Conservation (phyloP, 1,140 invertebrate genomes). For the Drosophila albomicans region DNA sequence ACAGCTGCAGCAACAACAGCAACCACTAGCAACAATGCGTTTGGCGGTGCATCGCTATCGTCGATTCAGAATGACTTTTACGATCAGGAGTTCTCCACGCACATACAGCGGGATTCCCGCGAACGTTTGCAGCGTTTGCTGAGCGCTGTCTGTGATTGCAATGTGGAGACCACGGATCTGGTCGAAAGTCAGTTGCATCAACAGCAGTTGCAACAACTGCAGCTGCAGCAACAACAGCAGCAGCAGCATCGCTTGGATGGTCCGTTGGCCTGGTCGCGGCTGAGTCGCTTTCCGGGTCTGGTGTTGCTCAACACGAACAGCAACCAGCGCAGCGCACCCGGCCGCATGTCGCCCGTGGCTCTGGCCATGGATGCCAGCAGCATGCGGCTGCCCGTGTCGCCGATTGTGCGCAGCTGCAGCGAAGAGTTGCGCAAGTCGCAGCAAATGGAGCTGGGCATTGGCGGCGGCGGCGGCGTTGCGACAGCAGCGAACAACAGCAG, state of each 20-base stretch:
- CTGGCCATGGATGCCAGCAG: slow-evolving; percentile 83
- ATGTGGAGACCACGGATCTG: slow-evolving; percentile 69
- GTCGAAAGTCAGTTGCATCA: slow-evolving; percentile 40
- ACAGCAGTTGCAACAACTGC: slow-evolving; percentile 2
- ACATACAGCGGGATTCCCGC: slow-evolving; percentile 67
- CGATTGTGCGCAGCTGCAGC: slow-evolving; percentile 57
- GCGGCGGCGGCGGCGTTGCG: slow-evolving; percentile 79
- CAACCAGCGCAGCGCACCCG: slow-evolving; percentile 58
- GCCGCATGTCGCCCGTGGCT: slow-evolving; percentile 90
- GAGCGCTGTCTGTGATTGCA: slow-evolving; percentile 52
- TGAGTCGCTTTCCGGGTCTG: slow-evolving; percentile 68
- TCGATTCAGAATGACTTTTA: slow-evolving; percentile 96
- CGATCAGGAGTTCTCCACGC: slow-evolving; percentile 95
- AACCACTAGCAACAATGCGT: not conserved
- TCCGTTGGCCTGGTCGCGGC: slow-evolving; percentile 48
- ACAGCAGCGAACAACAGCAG: slow-evolving; percentile 39
- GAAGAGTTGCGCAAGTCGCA: slow-evolving; percentile 67
- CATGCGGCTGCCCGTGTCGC: slow-evolving; percentile 55
- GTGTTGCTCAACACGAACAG: slow-evolving; percentile 68
- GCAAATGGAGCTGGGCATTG: slow-evolving; percentile 51
- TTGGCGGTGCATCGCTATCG: slow-evolving; percentile 63
- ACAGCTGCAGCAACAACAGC: not conserved
- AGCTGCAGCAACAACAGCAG: not conserved
- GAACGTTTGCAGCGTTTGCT: slow-evolving; percentile 62
- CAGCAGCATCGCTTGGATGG: slow-evolving; percentile 32